Evolutionary conservation across 1,140 invertebrate genomes (phyloP).

Genomic region (Drosophila melanica): DNA sequence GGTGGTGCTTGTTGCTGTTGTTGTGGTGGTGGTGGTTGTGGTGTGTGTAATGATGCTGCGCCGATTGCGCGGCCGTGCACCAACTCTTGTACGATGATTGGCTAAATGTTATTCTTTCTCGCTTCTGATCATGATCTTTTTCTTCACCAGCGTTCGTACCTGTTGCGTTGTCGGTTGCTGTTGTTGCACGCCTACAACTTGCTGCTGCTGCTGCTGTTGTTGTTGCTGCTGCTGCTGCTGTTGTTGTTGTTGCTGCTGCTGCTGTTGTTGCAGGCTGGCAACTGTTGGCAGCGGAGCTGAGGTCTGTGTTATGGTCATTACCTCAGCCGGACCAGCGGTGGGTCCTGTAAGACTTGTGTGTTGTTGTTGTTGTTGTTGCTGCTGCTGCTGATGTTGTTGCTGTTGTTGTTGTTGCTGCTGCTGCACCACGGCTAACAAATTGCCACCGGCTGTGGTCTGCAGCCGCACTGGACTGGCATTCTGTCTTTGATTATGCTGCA

Average conservation of each 20-base stretch:
- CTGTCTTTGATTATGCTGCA: slow-evolving; percentile 84
- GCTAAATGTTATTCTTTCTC: slow-evolving; percentile 78
- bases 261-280: slow-evolving; percentile 59
- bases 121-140: slow-evolving; percentile 83
- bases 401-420: slow-evolving; percentile 65
- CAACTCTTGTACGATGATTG: slow-evolving; percentile 44
- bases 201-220: slow-evolving; percentile 24
- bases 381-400: slow-evolving; percentile 59
- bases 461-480: slow-evolving; percentile 84
- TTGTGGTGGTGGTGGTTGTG: slow-evolving; percentile 20
- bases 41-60: slow-evolving; percentile 49
- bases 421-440: slow-evolving; percentile 85
- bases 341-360: slow-evolving; percentile 52
- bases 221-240: slow-evolving; percentile 29
- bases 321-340: slow-evolving; percentile 62
- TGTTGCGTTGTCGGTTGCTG: slow-evolving; percentile 70
- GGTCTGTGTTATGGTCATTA: slow-evolving; percentile 79
- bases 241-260: slow-evolving; percentile 62
- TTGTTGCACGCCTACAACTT: slow-evolving; percentile 38
- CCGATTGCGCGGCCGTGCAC: slow-evolving; percentile 55
- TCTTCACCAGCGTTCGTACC: slow-evolving; percentile 83
- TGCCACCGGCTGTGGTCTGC: slow-evolving; percentile 84
- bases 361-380: slow-evolving; percentile 72
- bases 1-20: slow-evolving; percentile 26
- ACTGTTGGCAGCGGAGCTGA: slow-evolving; percentile 62